These are phyloP conservation scores for Ibycter americanus DNA, from an alignment of 2,797 vertebrate species.

Conservation along the genomic window DNA sequence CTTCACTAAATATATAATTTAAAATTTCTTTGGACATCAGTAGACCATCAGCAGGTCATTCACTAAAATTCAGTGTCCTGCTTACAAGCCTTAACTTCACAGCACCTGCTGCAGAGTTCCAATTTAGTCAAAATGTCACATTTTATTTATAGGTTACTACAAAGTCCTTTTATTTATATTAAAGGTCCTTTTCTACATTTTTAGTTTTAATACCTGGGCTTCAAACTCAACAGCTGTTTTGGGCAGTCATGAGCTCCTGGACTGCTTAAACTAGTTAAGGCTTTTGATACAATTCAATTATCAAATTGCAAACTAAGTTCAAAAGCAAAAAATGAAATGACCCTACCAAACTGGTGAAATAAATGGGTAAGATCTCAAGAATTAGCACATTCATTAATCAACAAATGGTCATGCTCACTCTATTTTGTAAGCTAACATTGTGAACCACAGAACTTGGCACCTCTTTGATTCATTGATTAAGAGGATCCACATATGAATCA, in stretches of 20 bases:
- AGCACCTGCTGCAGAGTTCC: neutral
- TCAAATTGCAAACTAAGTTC: neutral
- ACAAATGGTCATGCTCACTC: neutral
- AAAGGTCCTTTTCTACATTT: neutral
- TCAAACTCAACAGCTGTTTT: neutral
- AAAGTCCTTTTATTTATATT: neutral
- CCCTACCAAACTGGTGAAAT: neutral
- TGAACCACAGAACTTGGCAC: neutral
- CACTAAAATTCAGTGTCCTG: neutral
- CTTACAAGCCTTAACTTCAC: neutral
- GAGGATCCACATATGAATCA: neutral
- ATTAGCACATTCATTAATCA: neutral
- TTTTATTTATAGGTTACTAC: neutral
- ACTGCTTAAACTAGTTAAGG: neutral
- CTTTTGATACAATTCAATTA: neutral
- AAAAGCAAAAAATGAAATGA: neutral
- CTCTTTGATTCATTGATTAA: neutral
- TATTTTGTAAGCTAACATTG: neutral
- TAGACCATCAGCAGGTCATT: neutral
- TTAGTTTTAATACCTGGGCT: constrained; percentile 4
- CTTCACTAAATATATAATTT: neutral
- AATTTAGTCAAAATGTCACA: neutral
- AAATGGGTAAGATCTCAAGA: neutral
- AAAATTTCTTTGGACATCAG: neutral
- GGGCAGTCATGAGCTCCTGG: neutral